These are phyloP conservation scores for Brienomyrus longianalis DNA, from an alignment of 2,113 vertebrate genomes.

Conservation along the genomic window DNA sequence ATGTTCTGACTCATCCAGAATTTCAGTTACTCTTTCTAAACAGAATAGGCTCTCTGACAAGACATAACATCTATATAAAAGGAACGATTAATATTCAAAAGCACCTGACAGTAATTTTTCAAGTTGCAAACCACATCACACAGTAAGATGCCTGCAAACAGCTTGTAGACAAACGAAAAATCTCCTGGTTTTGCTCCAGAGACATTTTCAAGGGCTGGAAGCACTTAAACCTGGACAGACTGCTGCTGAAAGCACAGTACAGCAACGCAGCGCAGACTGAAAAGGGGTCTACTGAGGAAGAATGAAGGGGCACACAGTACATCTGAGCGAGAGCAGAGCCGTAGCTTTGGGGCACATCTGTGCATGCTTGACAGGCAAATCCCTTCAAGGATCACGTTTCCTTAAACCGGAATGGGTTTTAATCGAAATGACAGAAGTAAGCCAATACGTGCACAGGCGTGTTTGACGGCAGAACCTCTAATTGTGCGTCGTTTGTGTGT, in stretches of 20 bases:
- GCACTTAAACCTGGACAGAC: not conserved
- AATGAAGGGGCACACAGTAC: not conserved
- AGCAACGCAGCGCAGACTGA: not conserved
- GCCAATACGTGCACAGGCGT: not conserved
- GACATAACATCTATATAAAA: not conserved
- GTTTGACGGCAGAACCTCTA: not conserved
- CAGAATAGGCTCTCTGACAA: not conserved
- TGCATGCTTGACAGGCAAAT: not conserved
- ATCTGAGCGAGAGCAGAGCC: not conserved
- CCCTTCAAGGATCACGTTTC: not conserved
- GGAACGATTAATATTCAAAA: not conserved
- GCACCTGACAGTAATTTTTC: not conserved
- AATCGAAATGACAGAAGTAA: not conserved
- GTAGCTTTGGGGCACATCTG: not conserved
- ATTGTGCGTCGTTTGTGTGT: not conserved
- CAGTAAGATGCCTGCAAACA: not conserved
- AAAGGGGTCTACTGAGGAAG: not conserved
- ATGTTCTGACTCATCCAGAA: not conserved
- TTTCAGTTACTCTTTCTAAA: not conserved
- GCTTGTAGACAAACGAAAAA: not conserved
- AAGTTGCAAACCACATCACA: not conserved
- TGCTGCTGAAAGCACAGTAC: not conserved
- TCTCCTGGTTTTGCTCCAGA: not conserved
- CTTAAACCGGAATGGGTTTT: not conserved
- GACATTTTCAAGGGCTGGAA: not conserved